A percentile compares a stretch with the other conserved stretches of the same genome.
These are phyloP conservation scores for Campopleginae sp. DNA, from an alignment of 2,888 invertebrate genomes.

Conservation along the genomic window DNA sequence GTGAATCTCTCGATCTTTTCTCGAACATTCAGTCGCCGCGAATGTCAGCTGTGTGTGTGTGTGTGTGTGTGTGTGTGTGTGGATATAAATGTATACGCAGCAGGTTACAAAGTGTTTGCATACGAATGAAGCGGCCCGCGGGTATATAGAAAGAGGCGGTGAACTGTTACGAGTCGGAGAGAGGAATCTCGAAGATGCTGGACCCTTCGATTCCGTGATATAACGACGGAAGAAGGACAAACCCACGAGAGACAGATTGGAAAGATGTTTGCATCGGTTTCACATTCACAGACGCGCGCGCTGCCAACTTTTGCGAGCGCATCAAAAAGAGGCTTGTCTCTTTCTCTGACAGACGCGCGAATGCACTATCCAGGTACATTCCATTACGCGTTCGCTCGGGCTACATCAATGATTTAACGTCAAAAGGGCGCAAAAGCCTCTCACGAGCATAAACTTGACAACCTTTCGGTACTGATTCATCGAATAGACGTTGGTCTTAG, in stretches of 20 bases:
- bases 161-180: slow-evolving; percentile 40
- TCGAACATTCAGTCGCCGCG: slow-evolving; percentile 58
- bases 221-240: slow-evolving; percentile 60
- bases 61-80: slow-evolving; percentile 46
- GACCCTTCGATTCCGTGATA: slow-evolving; percentile 59
- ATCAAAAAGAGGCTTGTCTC: slow-evolving; percentile 32
- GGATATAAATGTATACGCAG: neutral
- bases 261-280: slow-evolving; percentile 42
- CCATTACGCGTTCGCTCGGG: neutral
- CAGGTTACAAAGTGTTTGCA: slow-evolving; percentile 10
- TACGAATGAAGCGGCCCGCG: slow-evolving; percentile 1
- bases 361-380: slow-evolving; percentile 17
- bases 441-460: neutral
- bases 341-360: slow-evolving; percentile 17
- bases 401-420: neutral
- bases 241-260: slow-evolving; percentile 61
- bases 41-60: slow-evolving; percentile 45
- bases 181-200: slow-evolving; percentile 30
- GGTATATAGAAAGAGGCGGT: slow-evolving; percentile 33
- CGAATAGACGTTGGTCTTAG: neutral
- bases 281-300: slow-evolving; percentile 17
- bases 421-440: neutral
- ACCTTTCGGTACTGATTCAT: neutral
- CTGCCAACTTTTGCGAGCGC: slow-evolving; percentile 1
- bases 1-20: slow-evolving; percentile 57